Evolutionary conservation across 2,888 invertebrate species (phyloP).

Genomic region (Falcaria lacertinaria): DNA sequence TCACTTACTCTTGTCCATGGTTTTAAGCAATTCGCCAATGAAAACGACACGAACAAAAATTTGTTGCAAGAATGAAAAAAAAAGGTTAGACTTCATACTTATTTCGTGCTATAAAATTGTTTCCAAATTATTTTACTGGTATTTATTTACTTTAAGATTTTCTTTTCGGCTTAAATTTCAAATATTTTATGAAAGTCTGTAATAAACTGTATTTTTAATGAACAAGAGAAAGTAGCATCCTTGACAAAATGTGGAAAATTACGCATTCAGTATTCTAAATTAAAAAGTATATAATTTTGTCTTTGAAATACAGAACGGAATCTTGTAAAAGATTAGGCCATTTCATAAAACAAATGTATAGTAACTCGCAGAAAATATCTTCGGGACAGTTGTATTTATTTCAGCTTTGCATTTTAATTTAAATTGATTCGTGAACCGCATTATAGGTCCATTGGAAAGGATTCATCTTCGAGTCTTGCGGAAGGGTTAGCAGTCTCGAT

Average conservation of each 20-base stretch:
- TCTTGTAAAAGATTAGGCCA: constrained; percentile 81
- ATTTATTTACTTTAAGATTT: background rate
- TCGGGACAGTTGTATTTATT: constrained; percentile 79
- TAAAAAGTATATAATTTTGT: constrained; percentile 67
- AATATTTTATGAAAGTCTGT: background rate
- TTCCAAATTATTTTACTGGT: no score
- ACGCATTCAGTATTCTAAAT: constrained; percentile 57
- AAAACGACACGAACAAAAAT: no score
- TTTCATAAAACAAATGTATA: constrained; percentile 81
- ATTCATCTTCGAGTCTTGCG: constrained; percentile 70
- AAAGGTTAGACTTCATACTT: background rate
- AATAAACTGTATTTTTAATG: background rate
- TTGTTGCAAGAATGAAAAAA: background rate
- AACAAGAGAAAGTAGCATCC: constrained; percentile 27
- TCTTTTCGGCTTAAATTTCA: no score
- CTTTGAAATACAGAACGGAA: constrained; percentile 79
- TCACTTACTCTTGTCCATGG: constrained; percentile 4
- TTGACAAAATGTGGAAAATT: constrained; percentile 53
- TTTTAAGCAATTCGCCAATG: background rate
- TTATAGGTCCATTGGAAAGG: constrained; percentile 69
- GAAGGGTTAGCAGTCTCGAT: constrained; percentile 77
- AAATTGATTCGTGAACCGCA: constrained; percentile 76
- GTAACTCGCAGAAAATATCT: constrained; percentile 80
- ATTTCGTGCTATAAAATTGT: background rate
- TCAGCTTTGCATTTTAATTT: constrained; percentile 78